phyloP scores from a whole-genome alignment of 2,888 invertebrate species.

The Neoscelio sp. region DNA sequence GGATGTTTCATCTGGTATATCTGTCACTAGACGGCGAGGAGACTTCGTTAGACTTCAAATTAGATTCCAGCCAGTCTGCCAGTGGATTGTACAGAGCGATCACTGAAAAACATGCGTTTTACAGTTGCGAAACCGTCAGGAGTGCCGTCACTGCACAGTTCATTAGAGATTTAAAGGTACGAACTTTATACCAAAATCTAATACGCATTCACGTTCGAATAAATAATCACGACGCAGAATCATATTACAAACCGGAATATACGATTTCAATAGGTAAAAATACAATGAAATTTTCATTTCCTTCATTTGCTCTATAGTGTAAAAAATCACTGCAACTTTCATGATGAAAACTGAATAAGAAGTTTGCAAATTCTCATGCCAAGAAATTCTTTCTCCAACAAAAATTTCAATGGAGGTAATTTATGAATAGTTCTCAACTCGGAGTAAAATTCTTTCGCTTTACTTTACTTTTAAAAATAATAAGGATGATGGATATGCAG shows the following conservation, averaged over 20 bases:
- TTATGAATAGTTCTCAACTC: constrained; percentile 8
- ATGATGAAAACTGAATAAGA: too few species aligned
- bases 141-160: constrained; percentile 95
- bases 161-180: constrained; percentile 92
- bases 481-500: too few species aligned
- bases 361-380: not conserved
- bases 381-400: constrained; percentile 11
- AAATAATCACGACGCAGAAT: too few species aligned
- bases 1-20: constrained; percentile 90
- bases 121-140: constrained; percentile 95
- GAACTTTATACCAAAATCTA: constrained; percentile 12
- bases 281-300: constrained; percentile 28
- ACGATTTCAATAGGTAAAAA: too few species aligned
- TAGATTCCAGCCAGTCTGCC: constrained; percentile 92
- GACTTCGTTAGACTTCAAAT: constrained; percentile 90
- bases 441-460: not conserved
- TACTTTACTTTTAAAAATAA: too few species aligned
- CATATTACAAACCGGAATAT: too few species aligned
- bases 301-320: not conserved
- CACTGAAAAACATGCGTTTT: constrained; percentile 96
- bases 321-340: too few species aligned
- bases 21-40: constrained; percentile 88
- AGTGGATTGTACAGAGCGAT: constrained; percentile 93
- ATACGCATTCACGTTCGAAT: too few species aligned
- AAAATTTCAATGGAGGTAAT: constrained; percentile 9